Evolutionary conservation across 2,797 vertebrate genomes (phyloP).

Genomic region (Muscicapa comitata): DNA sequence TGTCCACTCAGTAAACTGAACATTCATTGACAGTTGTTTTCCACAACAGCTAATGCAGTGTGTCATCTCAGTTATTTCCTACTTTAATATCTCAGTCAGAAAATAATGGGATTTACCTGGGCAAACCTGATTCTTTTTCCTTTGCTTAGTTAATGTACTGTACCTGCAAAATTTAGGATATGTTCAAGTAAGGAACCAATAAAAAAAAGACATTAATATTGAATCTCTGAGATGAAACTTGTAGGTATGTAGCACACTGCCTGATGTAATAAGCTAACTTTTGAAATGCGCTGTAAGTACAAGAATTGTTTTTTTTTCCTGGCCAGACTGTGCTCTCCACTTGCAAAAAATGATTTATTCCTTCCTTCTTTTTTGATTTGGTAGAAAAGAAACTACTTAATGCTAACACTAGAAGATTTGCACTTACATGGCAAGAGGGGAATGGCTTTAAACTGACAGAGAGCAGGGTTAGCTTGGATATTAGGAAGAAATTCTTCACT

Average conservation of each 20-base stretch:
- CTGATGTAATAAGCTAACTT: background rate
- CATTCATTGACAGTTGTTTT: constrained; percentile 14
- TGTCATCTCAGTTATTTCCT: constrained; percentile 46
- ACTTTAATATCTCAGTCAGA: constrained; percentile 46
- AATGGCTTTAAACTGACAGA: background rate
- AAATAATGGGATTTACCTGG: constrained; percentile 20
- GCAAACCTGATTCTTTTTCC: constrained; percentile 8
- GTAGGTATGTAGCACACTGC: background rate
- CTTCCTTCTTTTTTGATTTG: fast-evolving
- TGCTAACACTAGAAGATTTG: background rate
- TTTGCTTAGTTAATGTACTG: background rate
- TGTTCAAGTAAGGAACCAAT: background rate
- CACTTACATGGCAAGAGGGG: background rate
- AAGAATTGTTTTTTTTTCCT: background rate
- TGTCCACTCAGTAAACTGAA: background rate
- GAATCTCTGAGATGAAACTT: background rate
- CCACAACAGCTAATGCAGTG: constrained; percentile 1
- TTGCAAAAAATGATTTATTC: background rate
- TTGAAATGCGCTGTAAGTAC: background rate
- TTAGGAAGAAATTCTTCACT: background rate
- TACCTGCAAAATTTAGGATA: background rate
- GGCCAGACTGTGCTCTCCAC: background rate
- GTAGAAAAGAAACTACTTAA: background rate
- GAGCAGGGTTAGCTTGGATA: background rate
- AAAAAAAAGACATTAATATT: background rate